Base-by-base conservation (phyloP, 2,888 invertebrate species). In the Zele albiditarsus region DNA sequence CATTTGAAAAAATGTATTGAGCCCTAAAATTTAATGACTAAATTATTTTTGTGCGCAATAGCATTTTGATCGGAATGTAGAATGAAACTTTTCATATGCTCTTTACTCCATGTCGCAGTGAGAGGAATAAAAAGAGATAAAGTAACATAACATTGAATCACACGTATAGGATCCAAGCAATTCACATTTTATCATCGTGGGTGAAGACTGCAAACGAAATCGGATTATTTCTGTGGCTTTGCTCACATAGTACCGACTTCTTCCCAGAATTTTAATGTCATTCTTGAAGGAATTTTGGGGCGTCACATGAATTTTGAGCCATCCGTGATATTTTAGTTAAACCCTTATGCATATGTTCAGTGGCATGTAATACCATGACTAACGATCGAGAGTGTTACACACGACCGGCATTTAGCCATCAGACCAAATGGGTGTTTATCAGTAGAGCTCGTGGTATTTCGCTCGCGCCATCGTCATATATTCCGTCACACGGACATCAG, bases 301-400 rank as follows among this genome's bases (percentile, higher is more conserved):
- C 71, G 63, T 63, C 63, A 62, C 8, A 62, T 20, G n/a, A 38
- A 12, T 25, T 62, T 53, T 8, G 23, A 63, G 49, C 46, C 28
- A 23, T 69, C 57, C 70, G 68, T 28, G 73, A 76, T 65, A 74
- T 76, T 78, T 42, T 16, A 14, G 65, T 63, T 66, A 25, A 72
- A 42, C 60, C 16, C 53, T 23, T 23, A 14, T 25, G 53, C 38
- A 65, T 38, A 57, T 14, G 38, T 28, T 46, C 70, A 27, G 14
- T 14, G 20, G 38, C 71, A 62, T 75, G 79, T 82, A 81, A 82
- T 82, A 78, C 77, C 77, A 73, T 79, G 80, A 81, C 78, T 81
- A 77, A 81, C 79, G 80, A 80, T 78, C 74, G 63, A 57, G 38
- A 49, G 57, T 71, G 69, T 74, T 75, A 77, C 73, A 63, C 69